These are phyloP conservation scores for Sarcophaga carnaria DNA, from an alignment of 2,888 invertebrate genomes.

Conservation along the genomic window DNA sequence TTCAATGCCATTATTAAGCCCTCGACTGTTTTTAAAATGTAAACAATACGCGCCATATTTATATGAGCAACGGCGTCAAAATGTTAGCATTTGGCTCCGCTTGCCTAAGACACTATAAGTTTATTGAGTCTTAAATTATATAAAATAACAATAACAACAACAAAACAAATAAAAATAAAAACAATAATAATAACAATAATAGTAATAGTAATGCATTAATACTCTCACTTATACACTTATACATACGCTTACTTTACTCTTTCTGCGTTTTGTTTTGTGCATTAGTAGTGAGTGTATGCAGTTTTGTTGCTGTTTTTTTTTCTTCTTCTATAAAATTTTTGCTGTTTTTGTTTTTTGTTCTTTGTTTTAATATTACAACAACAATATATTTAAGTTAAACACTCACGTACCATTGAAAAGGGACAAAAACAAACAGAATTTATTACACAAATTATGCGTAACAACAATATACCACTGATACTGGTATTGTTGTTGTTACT, in stretches of 20 bases:
- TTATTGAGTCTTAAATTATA: conserved; percentile 46
- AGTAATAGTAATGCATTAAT: not conserved
- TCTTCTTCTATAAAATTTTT: not conserved
- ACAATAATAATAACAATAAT: not conserved
- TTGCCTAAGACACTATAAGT: conserved; percentile 45
- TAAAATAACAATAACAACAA: conserved; percentile 11
- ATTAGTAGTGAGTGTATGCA: not conserved
- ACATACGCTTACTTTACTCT: not conserved
- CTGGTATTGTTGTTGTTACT: no score
- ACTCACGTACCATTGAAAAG: conserved; percentile 51
- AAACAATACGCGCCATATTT: conserved; percentile 60
- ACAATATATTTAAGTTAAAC: conserved; percentile 28
- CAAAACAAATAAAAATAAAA: no score
- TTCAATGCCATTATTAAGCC: not conserved
- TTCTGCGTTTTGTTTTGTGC: no score
- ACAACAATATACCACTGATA: not conserved
- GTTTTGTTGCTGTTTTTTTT: not conserved
- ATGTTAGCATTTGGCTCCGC: conserved; percentile 4
- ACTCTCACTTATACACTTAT: not conserved
- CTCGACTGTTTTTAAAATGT: not conserved
- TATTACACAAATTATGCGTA: conserved; percentile 61
- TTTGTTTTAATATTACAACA: conserved; percentile 29
- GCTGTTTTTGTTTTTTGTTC: conserved; percentile 3
- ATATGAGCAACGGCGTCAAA: conserved; percentile 67
- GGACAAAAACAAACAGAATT: conserved; percentile 33